Conservation (phyloP, 2,113 vertebrate genomes). For the Brevimyrus niger region DNA sequence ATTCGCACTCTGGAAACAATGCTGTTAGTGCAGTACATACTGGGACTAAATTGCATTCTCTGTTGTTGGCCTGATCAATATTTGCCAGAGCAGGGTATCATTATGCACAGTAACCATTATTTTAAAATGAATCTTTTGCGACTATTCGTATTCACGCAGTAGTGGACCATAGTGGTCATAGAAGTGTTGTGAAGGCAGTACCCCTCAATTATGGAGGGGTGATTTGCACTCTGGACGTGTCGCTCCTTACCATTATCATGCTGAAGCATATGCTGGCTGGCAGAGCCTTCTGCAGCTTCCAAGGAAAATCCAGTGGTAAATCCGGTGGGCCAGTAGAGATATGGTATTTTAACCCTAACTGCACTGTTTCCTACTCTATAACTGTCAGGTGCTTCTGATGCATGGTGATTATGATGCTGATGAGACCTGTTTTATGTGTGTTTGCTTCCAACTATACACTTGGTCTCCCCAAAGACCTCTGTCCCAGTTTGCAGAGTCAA, state of each 20-base stretch:
- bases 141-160: too few species aligned
- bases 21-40: too few species aligned
- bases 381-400: neutral
- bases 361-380: neutral
- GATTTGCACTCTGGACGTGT: too few species aligned
- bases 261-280: neutral
- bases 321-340: neutral
- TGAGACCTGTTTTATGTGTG: neutral
- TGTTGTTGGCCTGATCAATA: too few species aligned
- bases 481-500: neutral
- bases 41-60: too few species aligned
- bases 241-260: neutral
- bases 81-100: too few species aligned
- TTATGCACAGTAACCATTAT: too few species aligned
- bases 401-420: neutral
- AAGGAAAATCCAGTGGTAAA: neutral
- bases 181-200: too few species aligned
- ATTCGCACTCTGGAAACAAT: too few species aligned
- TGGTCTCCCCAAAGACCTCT: neutral
- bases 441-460: neutral
- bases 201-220: too few species aligned
- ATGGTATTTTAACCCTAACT: neutral
- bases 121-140: too few species aligned
- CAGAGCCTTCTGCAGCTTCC: neutral
- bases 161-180: too few species aligned